Conservation (phyloP, 2,113 vertebrate genomes). For the Elachura formosa region DNA sequence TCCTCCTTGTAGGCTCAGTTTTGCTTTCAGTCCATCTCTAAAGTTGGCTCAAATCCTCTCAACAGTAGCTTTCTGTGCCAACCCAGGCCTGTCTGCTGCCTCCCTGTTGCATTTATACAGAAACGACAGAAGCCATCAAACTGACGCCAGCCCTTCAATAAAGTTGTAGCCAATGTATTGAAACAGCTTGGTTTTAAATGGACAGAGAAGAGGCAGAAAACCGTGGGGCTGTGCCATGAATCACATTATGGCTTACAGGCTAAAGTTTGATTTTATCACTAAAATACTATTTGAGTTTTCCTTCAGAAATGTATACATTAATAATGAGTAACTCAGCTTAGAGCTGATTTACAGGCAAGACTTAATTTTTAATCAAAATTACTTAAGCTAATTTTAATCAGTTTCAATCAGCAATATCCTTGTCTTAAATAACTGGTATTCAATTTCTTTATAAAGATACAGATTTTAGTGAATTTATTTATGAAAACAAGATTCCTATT, state of each 20-base stretch:
- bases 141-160: neutral
- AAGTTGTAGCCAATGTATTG: neutral
- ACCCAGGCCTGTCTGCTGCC: neutral
- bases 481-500: neutral
- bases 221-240: neutral
- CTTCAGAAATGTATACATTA: neutral
- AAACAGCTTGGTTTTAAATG: slow-evolving; percentile 5
- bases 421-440: neutral
- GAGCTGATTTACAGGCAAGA: neutral
- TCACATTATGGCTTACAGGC: neutral
- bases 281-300: neutral
- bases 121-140: neutral
- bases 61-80: neutral
- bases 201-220: neutral
- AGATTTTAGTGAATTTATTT: neutral
- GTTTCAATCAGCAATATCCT: neutral
- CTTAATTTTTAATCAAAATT: neutral
- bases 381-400: neutral
- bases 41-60: neutral
- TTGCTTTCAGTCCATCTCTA: neutral
- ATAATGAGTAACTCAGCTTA: neutral
- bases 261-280: neutral
- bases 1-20: neutral
- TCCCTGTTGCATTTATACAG: neutral
- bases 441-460: neutral